Evolutionary conservation across 2,888 invertebrate species (phyloP).

Genomic region (Callyntrura guangdongensis): DNA sequence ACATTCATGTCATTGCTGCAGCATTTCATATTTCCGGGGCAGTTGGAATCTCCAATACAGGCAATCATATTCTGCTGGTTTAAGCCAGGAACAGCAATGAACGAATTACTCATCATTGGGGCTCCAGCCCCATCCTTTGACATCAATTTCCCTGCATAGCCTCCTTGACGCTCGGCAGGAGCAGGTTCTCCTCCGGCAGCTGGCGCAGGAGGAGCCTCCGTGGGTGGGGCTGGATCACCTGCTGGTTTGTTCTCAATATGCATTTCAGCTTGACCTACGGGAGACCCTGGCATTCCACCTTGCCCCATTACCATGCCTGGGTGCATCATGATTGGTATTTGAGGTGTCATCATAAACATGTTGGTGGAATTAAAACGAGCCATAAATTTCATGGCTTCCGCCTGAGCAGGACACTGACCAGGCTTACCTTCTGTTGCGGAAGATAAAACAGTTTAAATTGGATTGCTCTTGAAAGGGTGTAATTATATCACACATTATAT

Average conservation of each 20-base stretch:
- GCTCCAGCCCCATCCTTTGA: slow-evolving; percentile 2
- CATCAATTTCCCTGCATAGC: not conserved
- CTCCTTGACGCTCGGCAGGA: slow-evolving; percentile 23
- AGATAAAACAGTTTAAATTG: slow-evolving; percentile 1
- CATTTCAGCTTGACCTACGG: slow-evolving; percentile 49
- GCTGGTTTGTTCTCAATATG: slow-evolving; percentile 40
- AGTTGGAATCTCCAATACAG: slow-evolving; percentile 81
- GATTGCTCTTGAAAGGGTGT: not conserved
- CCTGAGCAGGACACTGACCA: slow-evolving; percentile 82
- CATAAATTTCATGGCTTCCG: slow-evolving; percentile 75
- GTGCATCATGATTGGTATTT: slow-evolving; percentile 29
- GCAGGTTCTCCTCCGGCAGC: slow-evolving; percentile 8
- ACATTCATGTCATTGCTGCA: slow-evolving; percentile 80
- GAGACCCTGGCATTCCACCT: not conserved
- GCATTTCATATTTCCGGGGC: slow-evolving; percentile 81
- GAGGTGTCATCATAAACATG: slow-evolving; percentile 42
- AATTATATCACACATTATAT: not conserved
- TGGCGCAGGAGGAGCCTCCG: slow-evolving; percentile 29
- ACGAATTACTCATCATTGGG: slow-evolving; percentile 7
- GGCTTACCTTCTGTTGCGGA: slow-evolving; percentile 78
- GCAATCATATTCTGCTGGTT: slow-evolving; percentile 2
- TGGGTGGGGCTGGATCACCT: slow-evolving; percentile 34
- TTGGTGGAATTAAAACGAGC: slow-evolving; percentile 47
- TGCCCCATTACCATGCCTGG: slow-evolving; percentile 20
- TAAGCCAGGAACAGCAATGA: not conserved